phyloP scores from a whole-genome alignment of 2,113 vertebrate species.

The Corvus moneduloides region DNA sequence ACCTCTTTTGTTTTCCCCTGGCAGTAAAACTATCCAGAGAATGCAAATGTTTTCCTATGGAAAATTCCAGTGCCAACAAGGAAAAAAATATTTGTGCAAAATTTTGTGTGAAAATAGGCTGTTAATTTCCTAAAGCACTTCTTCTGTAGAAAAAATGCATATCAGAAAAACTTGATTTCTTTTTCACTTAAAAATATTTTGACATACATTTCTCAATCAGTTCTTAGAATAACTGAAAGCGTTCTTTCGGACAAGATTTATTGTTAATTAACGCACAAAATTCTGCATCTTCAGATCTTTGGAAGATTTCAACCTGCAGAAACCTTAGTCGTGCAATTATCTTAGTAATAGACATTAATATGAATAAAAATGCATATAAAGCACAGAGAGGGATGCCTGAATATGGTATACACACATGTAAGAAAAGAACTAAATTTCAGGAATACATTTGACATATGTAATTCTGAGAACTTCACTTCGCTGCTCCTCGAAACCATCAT shows the following conservation, averaged over 20 bases:
- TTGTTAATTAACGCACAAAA: not conserved
- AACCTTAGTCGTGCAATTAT: not conserved
- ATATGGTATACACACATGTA: not conserved
- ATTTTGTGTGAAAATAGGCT: not conserved
- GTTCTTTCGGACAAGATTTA: not conserved
- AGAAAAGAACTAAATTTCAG: not conserved
- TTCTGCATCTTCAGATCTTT: not conserved
- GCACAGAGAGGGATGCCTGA: not conserved
- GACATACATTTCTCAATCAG: not conserved
- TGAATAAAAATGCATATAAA: not conserved
- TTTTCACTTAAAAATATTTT: not conserved
- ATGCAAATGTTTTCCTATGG: not conserved
- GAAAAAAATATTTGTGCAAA: not conserved
- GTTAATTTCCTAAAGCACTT: not conserved
- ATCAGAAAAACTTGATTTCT: not conserved
- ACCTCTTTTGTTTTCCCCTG: not conserved
- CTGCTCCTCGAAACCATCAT: not conserved
- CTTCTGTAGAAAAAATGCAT: not conserved
- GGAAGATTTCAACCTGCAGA: not conserved
- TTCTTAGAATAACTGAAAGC: not conserved
- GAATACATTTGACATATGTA: rapidly evolving
- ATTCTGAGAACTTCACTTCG: not conserved
- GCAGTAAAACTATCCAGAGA: not conserved
- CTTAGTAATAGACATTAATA: not conserved
- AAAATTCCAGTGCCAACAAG: not conserved